Evolutionary conservation across 2,888 invertebrate species (phyloP).

Genomic region (Nezara viridula): DNA sequence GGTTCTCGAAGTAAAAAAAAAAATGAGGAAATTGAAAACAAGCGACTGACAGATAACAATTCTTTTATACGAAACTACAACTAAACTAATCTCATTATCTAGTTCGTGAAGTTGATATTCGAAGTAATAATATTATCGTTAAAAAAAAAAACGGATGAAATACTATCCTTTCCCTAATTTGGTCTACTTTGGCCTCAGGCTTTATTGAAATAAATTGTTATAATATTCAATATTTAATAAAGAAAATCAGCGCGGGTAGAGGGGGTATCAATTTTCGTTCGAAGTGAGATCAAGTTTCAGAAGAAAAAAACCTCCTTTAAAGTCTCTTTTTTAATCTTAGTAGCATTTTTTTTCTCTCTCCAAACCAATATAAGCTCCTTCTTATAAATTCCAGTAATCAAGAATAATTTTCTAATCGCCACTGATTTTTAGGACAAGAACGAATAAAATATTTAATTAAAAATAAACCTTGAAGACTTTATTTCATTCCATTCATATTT

Average conservation of each 20-base stretch:
- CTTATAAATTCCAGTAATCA: not conserved
- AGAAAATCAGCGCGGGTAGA: not conserved
- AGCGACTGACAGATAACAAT: too few relatives aligned
- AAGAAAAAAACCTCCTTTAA: not conserved
- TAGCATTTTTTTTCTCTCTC: not conserved
- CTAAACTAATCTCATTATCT: too few relatives aligned
- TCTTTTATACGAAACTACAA: too few relatives aligned
- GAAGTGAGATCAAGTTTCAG: slow-evolving; percentile 32
- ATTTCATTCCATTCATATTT: too few relatives aligned
- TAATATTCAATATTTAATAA: slow-evolving; percentile 35
- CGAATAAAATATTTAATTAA: not conserved
- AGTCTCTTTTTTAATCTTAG: slow-evolving; percentile 1
- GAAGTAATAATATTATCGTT: not conserved
- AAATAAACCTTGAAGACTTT: not conserved
- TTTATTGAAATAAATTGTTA: slow-evolving; percentile 13
- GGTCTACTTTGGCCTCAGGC: not conserved
- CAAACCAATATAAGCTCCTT: not conserved
- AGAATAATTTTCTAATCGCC: not conserved
- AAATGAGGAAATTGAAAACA: too few relatives aligned
- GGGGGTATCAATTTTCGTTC: slow-evolving; percentile 13
- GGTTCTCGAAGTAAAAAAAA: too few relatives aligned
- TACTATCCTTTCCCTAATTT: not conserved
- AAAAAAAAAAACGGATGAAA: not conserved
- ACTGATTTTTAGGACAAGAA: not conserved
- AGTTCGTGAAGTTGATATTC: not conserved